Evolutionary conservation across 1,140 invertebrate genomes (phyloP), one percentile per base, ranked within the genome.

Genomic region (Sminthurinus signatus): DNA sequence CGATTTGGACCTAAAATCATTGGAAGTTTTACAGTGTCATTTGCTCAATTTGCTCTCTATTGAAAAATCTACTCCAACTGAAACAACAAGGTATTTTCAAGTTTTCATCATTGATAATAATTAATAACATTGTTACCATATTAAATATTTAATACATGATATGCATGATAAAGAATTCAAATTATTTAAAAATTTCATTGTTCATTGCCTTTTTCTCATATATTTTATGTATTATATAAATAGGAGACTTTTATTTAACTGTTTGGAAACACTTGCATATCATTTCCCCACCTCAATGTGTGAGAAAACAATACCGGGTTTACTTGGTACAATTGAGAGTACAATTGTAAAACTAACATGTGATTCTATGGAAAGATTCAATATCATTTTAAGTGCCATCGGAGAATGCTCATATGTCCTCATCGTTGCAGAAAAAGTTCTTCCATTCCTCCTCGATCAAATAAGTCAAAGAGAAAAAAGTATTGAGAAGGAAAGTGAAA

Each of bases 21-120:
- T 67, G 27, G 27, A 60, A 25, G 32, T 62, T 27, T 44, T 71
- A 23, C 66, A 66, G 32, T 48, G 58, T 48, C 69, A 71, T 39
- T 51, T 68, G 15, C 15, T 64, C 12, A 48, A 27, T 23, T 31
- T 70, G 25, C 43, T 64, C 15, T 21, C 14, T 19, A n/a, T 25
- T 5, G 44, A 48, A 10, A 48, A n/a, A 19, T 19, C 44, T 5
- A 19, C 8, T 43, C 36, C 31, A 17, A 23, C 59, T 3, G 4
- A 17, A 28, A 25, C 23, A 8, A 55, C 48, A 23, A 19, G 36
- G 60, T 62, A 60, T 31, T 36, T 5, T 36, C n/a, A n/a, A 36
- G 32, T 36, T 36, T 36, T 36, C 15, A n/a, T n/a, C n/a, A n/a
- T n/a, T n/a, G n/a, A n/a, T n/a, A 21, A 52, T 14, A 14, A 15